Evolutionary conservation across 2,797 vertebrate genomes (phyloP), one percentile per base, ranked within the genome.

Genomic region (Apogon hyalosoma): DNA sequence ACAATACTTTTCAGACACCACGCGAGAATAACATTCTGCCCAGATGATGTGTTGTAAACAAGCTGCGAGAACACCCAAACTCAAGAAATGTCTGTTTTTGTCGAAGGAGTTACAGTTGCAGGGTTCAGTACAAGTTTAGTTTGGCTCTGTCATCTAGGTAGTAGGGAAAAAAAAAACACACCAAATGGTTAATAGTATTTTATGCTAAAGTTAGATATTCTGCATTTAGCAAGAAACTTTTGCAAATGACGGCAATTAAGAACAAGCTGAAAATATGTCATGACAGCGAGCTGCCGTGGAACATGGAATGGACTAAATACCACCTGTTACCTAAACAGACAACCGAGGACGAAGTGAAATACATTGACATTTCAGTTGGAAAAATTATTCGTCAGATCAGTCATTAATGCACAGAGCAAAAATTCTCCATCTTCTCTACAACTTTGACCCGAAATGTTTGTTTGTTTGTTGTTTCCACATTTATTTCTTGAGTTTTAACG

Each of bases 261-360:
- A 78, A 52, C 5, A 9, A 55, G 69, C 24, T 42, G 70, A 58
- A 48, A 70, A 75, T 51, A 72, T 69, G 71, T 53, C 50, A 57
- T 3, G 14, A 15, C 69, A 57, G 69, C 53, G 54, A 16, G 59
- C 33, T 82, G 61, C 67, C 65, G 66, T 63, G 51, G 28, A 77
- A 78, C 72, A 79, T 83, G 75, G 65, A 57, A 73, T 41, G 33
- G 57, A 74, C 69, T 74, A 67, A 74, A 75, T 68, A 73, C 64
- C 80, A 80, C 82, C 80, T 84, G 78, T 60, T 77, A 39, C 66
- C 54, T 54, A 78, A 82, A 80, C 31, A 66, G 33, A 74, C 56
- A 75, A 68, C 7, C 1, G n/a, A 54, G 21, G 56, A 72, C 55
- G 14, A 57, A 41, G 67, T 21, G 28, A 74, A 72, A 69, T 69